A percentile compares a stretch with the other conserved stretches of the same genome.
Evolutionary conservation across 2,113 vertebrate genomes (phyloP).

Genomic region (Kobus ellipsiprymnus): DNA sequence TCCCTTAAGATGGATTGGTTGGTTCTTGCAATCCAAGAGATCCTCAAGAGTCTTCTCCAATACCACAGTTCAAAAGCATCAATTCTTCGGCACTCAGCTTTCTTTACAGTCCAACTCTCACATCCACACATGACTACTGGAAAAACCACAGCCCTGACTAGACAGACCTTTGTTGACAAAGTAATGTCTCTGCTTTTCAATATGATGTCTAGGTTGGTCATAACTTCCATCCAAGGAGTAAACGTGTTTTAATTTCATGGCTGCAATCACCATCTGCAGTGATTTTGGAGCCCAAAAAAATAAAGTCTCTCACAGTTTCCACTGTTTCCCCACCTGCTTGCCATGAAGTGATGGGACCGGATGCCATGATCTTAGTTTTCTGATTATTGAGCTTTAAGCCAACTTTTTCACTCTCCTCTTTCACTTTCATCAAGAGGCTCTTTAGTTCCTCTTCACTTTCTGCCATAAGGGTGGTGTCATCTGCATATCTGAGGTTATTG

Average conservation of each 20-base stretch:
- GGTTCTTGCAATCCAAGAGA: neutral
- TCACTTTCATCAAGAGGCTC: neutral
- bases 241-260: neutral
- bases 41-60: neutral
- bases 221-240: neutral
- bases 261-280: neutral
- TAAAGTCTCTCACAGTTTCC: neutral
- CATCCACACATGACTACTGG: neutral
- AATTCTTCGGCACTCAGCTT: fast-evolving
- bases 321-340: neutral
- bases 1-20: neutral
- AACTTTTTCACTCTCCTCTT: neutral
- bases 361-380: neutral
- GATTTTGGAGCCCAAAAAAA: neutral
- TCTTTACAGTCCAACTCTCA: neutral
- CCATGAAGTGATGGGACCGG: neutral
- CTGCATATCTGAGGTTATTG: neutral
- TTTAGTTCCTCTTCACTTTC: neutral
- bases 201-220: neutral
- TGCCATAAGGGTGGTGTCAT: neutral
- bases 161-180: neutral
- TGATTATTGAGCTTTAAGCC: neutral
- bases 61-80: neutral
- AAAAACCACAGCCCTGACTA: neutral
- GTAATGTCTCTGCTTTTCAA: neutral